These are phyloP conservation scores for Proctacanthus coquilletti DNA, from an alignment of 1,140 invertebrate species.

Conservation along the genomic window DNA sequence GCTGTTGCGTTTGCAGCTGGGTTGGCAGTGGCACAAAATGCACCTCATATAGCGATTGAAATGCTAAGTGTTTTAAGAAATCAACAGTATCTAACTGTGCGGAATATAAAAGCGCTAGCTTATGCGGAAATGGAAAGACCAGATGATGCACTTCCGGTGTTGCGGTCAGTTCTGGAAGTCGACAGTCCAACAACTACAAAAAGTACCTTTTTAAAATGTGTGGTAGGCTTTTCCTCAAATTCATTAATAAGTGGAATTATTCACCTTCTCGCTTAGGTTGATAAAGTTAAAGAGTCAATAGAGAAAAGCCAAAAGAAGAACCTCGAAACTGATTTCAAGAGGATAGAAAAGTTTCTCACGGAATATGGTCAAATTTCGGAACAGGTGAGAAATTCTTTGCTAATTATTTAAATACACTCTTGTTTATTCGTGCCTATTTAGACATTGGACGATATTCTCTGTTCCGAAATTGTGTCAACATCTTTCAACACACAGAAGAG, in stretches of 20 bases:
- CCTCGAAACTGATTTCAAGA: conserved; percentile 28
- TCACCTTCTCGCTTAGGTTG: conserved; percentile 24
- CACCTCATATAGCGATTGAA: conserved; percentile 49
- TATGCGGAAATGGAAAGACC: conserved; percentile 41
- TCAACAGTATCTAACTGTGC: conserved; percentile 45
- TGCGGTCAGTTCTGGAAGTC: conserved; percentile 38
- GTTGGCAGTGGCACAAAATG: conserved; percentile 50
- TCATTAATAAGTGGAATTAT: not conserved
- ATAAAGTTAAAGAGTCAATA: conserved; percentile 27
- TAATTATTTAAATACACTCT: not conserved
- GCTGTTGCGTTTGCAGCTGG: conserved; percentile 42
- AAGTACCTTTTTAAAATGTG: conserved; percentile 29
- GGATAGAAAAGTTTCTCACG: conserved; percentile 29
- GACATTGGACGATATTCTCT: not conserved
- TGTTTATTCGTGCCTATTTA: too few species aligned
- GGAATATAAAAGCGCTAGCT: conserved; percentile 46
- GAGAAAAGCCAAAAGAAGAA: conserved; percentile 22
- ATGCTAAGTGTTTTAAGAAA: conserved; percentile 35
- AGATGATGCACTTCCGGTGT: conserved; percentile 45
- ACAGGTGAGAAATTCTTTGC: conserved; percentile 16
- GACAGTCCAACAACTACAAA: conserved; percentile 34
- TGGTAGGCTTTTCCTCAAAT: not conserved
- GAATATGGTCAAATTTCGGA: conserved; percentile 28
- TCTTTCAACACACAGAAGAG: not conserved
- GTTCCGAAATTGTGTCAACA: not conserved